phyloP scores from a whole-genome alignment of 2,113 vertebrate genomes.

The Gavialis gangeticus region DNA sequence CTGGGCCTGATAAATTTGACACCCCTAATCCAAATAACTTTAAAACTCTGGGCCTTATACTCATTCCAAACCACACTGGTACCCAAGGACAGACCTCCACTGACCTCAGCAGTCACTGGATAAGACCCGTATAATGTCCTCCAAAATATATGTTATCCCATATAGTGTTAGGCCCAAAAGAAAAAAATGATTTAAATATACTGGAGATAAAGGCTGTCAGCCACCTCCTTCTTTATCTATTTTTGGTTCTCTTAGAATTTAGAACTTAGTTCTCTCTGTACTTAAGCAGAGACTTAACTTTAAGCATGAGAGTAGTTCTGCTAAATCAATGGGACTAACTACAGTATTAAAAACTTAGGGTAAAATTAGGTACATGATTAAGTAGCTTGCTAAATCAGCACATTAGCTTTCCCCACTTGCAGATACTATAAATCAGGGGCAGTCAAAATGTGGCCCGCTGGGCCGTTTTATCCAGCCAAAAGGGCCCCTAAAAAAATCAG shows the following conservation, averaged over 20 bases:
- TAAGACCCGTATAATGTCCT: not conserved
- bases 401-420: no score
- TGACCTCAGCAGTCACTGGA: not conserved
- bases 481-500: no score
- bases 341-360: not conserved
- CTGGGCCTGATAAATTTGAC: no score
- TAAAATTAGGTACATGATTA: not conserved
- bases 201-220: not conserved
- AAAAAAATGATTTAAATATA: not conserved
- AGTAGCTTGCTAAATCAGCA: not conserved
- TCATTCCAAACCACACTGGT: not conserved
- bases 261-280: no score
- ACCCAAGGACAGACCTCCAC: not conserved
- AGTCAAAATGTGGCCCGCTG: no score
- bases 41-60: not conserved
- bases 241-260: not conserved
- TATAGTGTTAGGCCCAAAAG: not conserved
- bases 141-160: not conserved
- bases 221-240: not conserved
- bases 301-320: not conserved
- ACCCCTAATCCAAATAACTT: not conserved
- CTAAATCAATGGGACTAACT: not conserved
- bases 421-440: no score
- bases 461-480: no score
- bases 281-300: not conserved